Evolutionary conservation across 2,888 invertebrate genomes (phyloP).

Genomic region (Agrilus biguttatus): DNA sequence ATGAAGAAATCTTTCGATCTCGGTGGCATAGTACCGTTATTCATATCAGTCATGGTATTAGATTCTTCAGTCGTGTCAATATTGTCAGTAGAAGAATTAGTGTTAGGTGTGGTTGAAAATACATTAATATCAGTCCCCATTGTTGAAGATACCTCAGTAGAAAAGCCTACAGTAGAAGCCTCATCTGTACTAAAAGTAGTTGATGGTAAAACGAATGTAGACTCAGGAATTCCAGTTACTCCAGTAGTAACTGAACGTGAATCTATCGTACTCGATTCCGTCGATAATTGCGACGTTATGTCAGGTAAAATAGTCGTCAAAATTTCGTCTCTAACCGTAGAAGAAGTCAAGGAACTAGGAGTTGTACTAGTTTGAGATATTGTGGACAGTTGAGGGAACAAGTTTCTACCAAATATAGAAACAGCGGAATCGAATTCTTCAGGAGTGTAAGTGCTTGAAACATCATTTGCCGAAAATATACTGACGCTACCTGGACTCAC

Average conservation of each 20-base stretch:
- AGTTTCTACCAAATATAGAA: conserved; percentile 36
- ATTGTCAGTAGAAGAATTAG: too few relatives aligned
- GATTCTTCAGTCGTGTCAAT: too few relatives aligned
- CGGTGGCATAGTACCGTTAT: conserved; percentile 4
- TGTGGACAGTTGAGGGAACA: conserved; percentile 16
- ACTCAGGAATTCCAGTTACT: neutral
- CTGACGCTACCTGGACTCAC: conserved; percentile 29
- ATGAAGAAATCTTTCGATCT: conserved; percentile 57
- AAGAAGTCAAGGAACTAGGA: conserved; percentile 13
- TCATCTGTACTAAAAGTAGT: neutral
- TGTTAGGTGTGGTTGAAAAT: too few relatives aligned
- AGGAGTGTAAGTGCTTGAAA: conserved; percentile 28
- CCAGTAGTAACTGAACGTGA: neutral
- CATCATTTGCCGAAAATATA: conserved; percentile 27
- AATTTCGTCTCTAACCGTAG: neutral
- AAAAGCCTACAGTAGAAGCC: neutral
- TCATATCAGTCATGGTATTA: too few relatives aligned
- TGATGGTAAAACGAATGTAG: too few relatives aligned
- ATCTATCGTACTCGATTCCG: conserved; percentile 1
- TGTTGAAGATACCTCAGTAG: conserved; percentile 2
- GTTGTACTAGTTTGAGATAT: conserved; percentile 12
- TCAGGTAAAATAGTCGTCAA: conserved; percentile 1
- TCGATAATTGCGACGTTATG: neutral
- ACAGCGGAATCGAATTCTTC: conserved; percentile 36
- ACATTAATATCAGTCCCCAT: too few relatives aligned